Conservation (phyloP, 1,140 invertebrate species). For the Papilio helenus region DNA sequence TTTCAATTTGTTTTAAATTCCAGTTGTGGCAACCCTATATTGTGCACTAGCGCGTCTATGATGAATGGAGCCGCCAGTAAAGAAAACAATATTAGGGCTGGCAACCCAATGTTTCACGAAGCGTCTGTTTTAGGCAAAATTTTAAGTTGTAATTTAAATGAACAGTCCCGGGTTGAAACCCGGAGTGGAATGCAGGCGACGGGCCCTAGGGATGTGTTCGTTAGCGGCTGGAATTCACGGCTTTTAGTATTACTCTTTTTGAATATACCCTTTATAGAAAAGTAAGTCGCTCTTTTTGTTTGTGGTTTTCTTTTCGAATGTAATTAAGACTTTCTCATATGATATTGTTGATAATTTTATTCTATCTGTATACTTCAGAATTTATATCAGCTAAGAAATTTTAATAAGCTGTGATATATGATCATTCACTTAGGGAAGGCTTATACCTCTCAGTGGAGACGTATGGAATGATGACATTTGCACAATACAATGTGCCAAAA, state of each 20-base stretch:
- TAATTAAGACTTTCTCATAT: not conserved
- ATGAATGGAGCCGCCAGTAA: conserved; percentile 31
- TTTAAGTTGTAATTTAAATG: conserved; percentile 35
- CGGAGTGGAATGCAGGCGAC: conserved; percentile 28
- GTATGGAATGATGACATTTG: too few relatives aligned
- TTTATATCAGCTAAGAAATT: not conserved
- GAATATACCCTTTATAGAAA: not conserved
- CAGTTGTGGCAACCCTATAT: not conserved
- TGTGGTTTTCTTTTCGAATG: not conserved
- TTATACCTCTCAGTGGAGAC: too few relatives aligned
- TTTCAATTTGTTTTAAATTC: not conserved
- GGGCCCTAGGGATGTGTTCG: conserved; percentile 11
- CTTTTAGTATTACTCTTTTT: conserved; percentile 13
- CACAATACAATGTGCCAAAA: too few relatives aligned
- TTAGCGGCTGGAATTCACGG: conserved; percentile 17
- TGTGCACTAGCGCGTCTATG: conserved; percentile 36
- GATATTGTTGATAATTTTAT: not conserved
- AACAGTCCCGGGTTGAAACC: conserved; percentile 16
- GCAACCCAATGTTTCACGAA: conserved; percentile 7
- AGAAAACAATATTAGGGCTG: conserved; percentile 35
- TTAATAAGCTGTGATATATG: too few relatives aligned
- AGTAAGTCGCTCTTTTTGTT: not conserved
- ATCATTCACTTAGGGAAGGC: too few relatives aligned
- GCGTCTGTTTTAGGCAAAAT: conserved; percentile 23
- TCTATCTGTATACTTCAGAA: not conserved